These are phyloP conservation scores for Conus betulinus DNA, from an alignment of 1,140 invertebrate species.

Conservation along the genomic window DNA sequence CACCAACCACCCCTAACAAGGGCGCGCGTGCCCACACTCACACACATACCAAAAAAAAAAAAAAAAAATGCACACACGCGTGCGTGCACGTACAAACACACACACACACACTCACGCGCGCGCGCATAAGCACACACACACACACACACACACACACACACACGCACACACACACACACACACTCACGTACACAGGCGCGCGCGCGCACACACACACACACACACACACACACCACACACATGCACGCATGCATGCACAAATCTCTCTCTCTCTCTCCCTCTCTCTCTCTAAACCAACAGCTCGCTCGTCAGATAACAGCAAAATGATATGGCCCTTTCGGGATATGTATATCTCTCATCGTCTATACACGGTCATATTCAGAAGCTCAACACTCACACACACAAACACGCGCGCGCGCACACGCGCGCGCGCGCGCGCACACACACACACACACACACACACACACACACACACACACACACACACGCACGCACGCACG, in stretches of 20 bases:
- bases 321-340: too few species aligned
- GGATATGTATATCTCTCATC: too few species aligned
- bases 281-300: not conserved
- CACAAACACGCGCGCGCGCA: too few species aligned
- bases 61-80: not conserved
- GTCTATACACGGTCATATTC: too few species aligned
- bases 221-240: not conserved
- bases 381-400: too few species aligned
- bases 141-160: not conserved
- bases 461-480: slow-evolving; percentile 4
- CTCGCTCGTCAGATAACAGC: not conserved
- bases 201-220: too few species aligned
- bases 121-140: not conserved
- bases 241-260: not conserved
- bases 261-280: not conserved
- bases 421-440: too few species aligned
- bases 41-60: not conserved
- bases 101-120: not conserved
- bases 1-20: not conserved
- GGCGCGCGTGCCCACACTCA: not conserved
- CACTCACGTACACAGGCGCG: not conserved
- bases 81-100: not conserved
- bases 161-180: not conserved
- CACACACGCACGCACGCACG: not conserved
- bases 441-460: not conserved